Conservation (phyloP, 1,140 invertebrate genomes). For the Anadara kagoshimensis region DNA sequence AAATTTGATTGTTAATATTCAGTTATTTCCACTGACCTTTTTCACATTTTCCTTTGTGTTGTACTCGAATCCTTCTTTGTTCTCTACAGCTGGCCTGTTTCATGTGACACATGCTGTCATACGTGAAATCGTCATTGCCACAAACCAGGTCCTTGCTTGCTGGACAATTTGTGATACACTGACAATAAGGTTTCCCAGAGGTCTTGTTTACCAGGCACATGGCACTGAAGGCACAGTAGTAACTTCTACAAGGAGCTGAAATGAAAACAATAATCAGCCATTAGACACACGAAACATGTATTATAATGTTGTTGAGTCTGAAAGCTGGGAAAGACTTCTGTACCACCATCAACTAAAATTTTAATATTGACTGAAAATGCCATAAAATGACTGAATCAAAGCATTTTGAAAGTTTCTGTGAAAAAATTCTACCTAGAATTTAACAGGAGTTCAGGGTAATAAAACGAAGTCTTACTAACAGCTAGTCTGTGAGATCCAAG, state of each 20-base stretch:
- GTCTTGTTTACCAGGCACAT: slow-evolving; percentile 11
- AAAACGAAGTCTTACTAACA: no score
- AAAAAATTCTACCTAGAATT: no score
- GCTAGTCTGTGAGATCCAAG: no score
- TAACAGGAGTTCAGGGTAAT: no score
- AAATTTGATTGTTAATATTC: no score
- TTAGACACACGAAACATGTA: no score
- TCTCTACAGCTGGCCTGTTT: slow-evolving; percentile 86
- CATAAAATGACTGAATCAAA: no score
- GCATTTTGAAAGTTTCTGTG: no score
- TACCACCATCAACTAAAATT: no score
- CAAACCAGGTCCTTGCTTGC: slow-evolving; percentile 79
- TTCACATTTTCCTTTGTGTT: slow-evolving; percentile 13
- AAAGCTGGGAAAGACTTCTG: no score
- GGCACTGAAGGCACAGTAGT: slow-evolving; percentile 28
- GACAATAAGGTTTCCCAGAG: slow-evolving; percentile 11
- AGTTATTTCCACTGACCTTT: slow-evolving; percentile 3
- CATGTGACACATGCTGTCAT: slow-evolving; percentile 84
- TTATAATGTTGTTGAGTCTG: no score
- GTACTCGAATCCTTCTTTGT: slow-evolving; percentile 71
- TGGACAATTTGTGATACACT: slow-evolving; percentile 13
- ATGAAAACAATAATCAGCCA: neutral
- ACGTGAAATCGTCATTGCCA: slow-evolving; percentile 86
- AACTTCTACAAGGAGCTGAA: slow-evolving; percentile 27
- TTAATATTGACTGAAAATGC: no score